These are phyloP conservation scores for Caligus rogercresseyi DNA, from an alignment of 1,140 invertebrate species.

Conservation along the genomic window DNA sequence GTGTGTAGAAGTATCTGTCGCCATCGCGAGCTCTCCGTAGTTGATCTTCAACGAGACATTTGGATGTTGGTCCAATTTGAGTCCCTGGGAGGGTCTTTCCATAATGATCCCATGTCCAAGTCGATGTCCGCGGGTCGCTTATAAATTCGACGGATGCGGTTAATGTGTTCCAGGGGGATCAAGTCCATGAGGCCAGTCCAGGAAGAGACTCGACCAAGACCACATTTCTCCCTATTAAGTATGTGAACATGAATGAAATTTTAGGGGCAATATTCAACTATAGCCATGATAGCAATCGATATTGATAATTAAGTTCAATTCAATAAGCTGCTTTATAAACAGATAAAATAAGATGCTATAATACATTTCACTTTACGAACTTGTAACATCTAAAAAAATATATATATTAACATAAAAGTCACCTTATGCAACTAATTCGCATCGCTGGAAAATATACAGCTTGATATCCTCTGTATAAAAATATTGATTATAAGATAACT, in stretches of 20 bases:
- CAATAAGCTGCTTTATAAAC: no score
- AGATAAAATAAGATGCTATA: no score
- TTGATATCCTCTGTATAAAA: no score
- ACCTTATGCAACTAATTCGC: no score
- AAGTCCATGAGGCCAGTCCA: constrained; percentile 22
- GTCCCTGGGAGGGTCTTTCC: constrained; percentile 4
- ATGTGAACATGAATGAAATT: neutral
- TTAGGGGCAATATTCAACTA: neutral
- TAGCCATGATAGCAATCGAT: neutral
- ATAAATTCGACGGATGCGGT: neutral
- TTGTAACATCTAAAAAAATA: no score
- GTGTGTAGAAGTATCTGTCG: constrained; percentile 91
- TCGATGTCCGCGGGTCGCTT: constrained; percentile 6
- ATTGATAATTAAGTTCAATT: no score
- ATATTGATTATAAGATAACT: no score
- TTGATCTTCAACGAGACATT: constrained; percentile 35
- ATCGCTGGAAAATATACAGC: no score
- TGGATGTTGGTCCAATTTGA: constrained; percentile 13
- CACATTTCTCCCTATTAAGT: constrained; percentile 20
- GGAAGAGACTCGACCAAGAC: constrained; percentile 18
- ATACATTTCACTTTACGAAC: no score
- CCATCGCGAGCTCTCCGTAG: constrained; percentile 74
- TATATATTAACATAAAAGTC: no score
- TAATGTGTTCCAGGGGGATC: constrained; percentile 10
- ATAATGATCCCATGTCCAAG: constrained; percentile 14